Base-by-base conservation (phyloP, 35 echinoderm and acorn worm species). In the Ptychodera flava region DNA sequence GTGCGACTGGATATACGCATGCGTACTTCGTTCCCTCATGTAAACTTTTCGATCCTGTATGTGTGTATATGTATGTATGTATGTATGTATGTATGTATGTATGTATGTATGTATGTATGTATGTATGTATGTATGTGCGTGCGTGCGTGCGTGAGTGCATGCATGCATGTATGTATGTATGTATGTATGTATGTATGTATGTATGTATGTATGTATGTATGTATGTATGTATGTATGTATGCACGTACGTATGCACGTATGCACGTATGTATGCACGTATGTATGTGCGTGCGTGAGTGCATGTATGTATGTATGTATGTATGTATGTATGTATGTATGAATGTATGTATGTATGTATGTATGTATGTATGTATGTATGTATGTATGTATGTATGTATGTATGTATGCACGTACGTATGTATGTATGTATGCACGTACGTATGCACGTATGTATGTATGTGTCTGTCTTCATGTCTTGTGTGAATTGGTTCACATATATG, bases 171-270 rank as follows among this genome's bases (percentile, higher is more conserved):
- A 22, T 64, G 22, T 64, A 64, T 64, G 45, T 22, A 22, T 64
- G 45, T 64, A 64, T 64, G 45, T 64, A 22, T 64, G 22, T 22
- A 64, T 64, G 45, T 64, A 22, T 64, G 45, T 64, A 64, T 64
- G 45, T 64, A 64, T 64, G 45, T 64, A 64, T 64, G 45, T 64
- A 64, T 64, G 45, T 64, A 64, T 64, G 45, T 64, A 64, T 64
- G 45, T 64, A 64, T 64, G 45, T 64, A 64, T 64, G 45, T 64
- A 64, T 64, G 45, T 64, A 64, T 64, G 45, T 64, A 64, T 64
- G 45, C 22, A 64, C 22, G 45, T 64, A 64, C 22, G 45, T 64
- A 64, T 64, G 45, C 22, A 22, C 22, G 45, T 64, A 64, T 64
- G 45, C 22, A 64, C 22, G 45, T 64, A 64, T 64, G 45, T 64